phyloP scores from a whole-genome alignment of 2,797 vertebrate genomes.

The Mus minutoides region DNA sequence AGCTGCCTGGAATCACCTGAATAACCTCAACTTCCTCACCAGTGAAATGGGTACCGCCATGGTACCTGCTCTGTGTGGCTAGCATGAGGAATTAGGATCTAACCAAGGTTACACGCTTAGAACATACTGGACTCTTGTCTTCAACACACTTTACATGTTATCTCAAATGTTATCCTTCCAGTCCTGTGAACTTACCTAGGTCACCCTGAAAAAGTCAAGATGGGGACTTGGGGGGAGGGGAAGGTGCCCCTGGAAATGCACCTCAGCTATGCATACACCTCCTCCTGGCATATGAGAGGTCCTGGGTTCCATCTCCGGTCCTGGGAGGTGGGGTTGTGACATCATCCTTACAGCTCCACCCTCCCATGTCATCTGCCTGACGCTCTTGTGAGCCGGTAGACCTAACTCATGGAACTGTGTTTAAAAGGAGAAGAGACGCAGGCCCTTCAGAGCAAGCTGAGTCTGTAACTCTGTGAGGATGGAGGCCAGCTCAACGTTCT shows the following conservation, averaged over 20 bases:
- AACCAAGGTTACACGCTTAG: not conserved
- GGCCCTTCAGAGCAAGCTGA: not conserved
- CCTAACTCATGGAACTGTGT: not conserved
- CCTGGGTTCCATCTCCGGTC: no score
- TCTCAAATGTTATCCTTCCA: not conserved
- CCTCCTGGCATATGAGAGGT: not conserved
- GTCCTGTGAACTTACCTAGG: not conserved
- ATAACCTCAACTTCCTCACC: not conserved
- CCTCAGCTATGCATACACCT: not conserved
- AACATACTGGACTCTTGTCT: fast-evolving
- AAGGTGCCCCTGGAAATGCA: not conserved
- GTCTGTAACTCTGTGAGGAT: not conserved
- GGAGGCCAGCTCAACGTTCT: no score
- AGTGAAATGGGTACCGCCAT: not conserved
- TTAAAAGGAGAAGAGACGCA: not conserved
- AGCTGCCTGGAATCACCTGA: not conserved
- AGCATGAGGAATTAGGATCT: no score
- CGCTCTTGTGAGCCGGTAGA: not conserved
- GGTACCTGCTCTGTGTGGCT: not conserved
- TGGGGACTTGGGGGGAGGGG: no score
- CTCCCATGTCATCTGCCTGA: not conserved
- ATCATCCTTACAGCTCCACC: not conserved
- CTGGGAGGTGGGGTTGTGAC: not conserved
- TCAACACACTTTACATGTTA: not conserved
- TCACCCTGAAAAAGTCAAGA: not conserved